Conservation (phyloP, 2,888 invertebrate genomes). For the Ctenicera cuprea region DNA sequence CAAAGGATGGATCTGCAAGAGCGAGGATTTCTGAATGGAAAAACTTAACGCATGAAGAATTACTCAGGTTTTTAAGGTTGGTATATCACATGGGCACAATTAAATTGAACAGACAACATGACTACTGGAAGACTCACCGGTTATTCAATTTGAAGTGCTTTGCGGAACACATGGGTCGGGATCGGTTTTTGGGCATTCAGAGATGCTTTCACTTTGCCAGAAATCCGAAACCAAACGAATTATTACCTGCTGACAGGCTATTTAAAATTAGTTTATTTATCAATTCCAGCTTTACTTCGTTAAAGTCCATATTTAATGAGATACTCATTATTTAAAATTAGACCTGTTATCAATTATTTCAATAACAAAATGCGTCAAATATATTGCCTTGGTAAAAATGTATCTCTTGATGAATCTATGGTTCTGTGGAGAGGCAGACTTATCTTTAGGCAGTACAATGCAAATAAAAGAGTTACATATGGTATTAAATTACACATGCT, state of each 20-base stretch:
- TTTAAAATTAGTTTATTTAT: too few species aligned
- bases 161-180: slow-evolving; percentile 43
- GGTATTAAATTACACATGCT: slow-evolving; percentile 60
- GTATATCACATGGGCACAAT: slow-evolving; percentile 55
- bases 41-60: slow-evolving; percentile 38
- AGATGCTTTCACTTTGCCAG: slow-evolving; percentile 48
- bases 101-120: slow-evolving; percentile 42
- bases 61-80: slow-evolving; percentile 50
- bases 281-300: too few species aligned
- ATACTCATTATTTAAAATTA: slow-evolving; percentile 46
- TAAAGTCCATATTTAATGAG: too few species aligned
- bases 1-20: slow-evolving; percentile 14
- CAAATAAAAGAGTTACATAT: slow-evolving; percentile 59
- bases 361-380: slow-evolving; percentile 45
- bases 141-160: slow-evolving; percentile 37
- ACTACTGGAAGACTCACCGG: slow-evolving; percentile 53
- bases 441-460: slow-evolving; percentile 58
- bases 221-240: slow-evolving; percentile 8
- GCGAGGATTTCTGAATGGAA: slow-evolving; percentile 45
- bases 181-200: slow-evolving; percentile 50
- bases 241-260: slow-evolving; percentile 1
- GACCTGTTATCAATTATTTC: slow-evolving; percentile 37
- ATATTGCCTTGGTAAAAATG: slow-evolving; percentile 52
- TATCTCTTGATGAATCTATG: slow-evolving; percentile 56
- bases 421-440: slow-evolving; percentile 58